A percentile compares a stretch with the other conserved stretches of the same genome.
Conservation (phyloP, 2,888 invertebrate genomes). For the Tachystola acroxantha region DNA sequence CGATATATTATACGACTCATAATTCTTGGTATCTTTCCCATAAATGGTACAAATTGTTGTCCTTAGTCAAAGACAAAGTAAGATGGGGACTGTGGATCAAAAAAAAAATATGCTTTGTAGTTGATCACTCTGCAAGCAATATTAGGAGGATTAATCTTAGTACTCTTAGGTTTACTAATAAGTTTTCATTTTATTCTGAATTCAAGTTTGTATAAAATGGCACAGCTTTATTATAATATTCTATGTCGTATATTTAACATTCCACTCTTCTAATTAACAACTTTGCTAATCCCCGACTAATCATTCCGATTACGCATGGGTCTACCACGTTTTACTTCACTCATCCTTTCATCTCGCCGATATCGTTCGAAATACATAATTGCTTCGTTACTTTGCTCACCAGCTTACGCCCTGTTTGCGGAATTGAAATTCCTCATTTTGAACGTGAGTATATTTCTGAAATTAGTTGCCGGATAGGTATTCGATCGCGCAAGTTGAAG, state of each 20-base stretch:
- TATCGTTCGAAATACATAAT: constrained; percentile 4
- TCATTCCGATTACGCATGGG: constrained; percentile 2
- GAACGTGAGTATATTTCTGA: neutral
- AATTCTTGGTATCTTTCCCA: neutral
- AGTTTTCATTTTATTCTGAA: too few relatives aligned
- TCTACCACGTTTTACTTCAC: neutral
- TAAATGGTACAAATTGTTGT: neutral
- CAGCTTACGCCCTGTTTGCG: constrained; percentile 5
- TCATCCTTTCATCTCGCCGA: constrained; percentile 6
- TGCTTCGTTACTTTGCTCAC: constrained; percentile 5
- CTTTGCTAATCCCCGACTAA: constrained; percentile 1
- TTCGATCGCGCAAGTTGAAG: too few relatives aligned
- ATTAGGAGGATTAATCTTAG: too few relatives aligned
- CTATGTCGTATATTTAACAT: too few relatives aligned
- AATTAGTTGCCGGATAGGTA: too few relatives aligned
- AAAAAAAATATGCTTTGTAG: too few relatives aligned
- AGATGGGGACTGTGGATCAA: too few relatives aligned
- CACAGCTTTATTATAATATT: too few relatives aligned
- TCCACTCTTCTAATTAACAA: neutral
- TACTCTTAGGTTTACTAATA: too few relatives aligned
- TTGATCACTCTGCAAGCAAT: too few relatives aligned
- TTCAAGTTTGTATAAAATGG: too few relatives aligned
- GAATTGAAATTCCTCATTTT: constrained; percentile 4
- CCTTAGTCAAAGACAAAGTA: too few relatives aligned
- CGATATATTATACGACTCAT: constrained; percentile 11